Evolutionary conservation across 2,113 vertebrate species (phyloP), one percentile per base, ranked within the genome.

Genomic region (Myotis yumanensis): DNA sequence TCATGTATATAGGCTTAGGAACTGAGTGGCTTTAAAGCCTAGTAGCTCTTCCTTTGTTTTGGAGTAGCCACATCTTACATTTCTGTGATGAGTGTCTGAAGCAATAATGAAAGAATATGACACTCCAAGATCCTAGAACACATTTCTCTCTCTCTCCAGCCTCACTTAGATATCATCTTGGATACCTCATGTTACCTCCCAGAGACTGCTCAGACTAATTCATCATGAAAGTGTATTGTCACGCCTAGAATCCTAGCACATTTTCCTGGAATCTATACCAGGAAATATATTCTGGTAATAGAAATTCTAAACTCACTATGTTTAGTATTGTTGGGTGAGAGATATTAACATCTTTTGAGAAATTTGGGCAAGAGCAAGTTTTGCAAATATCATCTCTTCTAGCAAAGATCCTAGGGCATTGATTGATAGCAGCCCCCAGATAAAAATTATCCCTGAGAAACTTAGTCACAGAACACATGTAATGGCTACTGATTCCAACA

Each of bases 11-110:
- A 86, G 79, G 79, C 7, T 82, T 59, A 87, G 76, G 72, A 92
- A 90, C 73, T 32, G 17, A 94, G 43, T 90, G 54, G 30, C 25
- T 93, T 20, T 35, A 85, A 73, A 81, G n/a, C 0, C 30, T 85
- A 79, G 6, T 77, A 25, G 6, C 18, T 89, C 40, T 75, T 73
- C n/a, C n/a, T 95, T 86, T 95, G 23, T 83, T 91, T 91, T 62
- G 25, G 16, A 73, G 23, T 75, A 79, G n/a, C 52, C 16, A 72
- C 25, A 48, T 75, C 59, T 93, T 93, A 69, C 1, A 66, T 66
- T 76, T 93, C n/a, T 77, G 30, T 80, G 72, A 76, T 76, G 54
- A 86, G 40, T 72, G 11, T 85, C 71, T 84, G 43, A 84, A 94
- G 52, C 12, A 48, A 91, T 86, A 69, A 68, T 51, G 28, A 92